Evolutionary conservation across 2,888 invertebrate species (phyloP).

Genomic region (Andrena flavipes): DNA sequence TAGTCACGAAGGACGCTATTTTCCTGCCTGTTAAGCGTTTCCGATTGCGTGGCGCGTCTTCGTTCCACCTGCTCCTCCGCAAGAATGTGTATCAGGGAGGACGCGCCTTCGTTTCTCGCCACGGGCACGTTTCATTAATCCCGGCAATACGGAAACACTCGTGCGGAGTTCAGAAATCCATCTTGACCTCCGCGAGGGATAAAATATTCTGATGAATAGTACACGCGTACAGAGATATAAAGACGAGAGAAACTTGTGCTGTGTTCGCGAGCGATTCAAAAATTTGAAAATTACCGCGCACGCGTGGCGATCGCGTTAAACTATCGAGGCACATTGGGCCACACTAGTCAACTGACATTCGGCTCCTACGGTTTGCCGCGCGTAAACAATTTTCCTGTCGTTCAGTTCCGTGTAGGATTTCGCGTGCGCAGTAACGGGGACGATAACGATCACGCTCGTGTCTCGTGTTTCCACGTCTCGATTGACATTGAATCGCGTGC

Average conservation of each 20-base stretch:
- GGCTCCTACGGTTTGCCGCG: conserved; percentile 4
- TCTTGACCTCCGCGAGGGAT: too few relatives aligned
- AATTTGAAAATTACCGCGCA: background rate
- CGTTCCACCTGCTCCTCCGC: conserved; percentile 6
- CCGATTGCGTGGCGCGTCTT: conserved; percentile 35
- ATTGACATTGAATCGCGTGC: conserved; percentile 57
- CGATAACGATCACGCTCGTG: conserved; percentile 54
- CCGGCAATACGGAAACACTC: too few relatives aligned
- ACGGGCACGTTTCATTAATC: background rate
- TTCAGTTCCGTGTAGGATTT: conserved; percentile 15
- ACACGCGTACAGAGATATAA: too few relatives aligned
- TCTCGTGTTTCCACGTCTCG: conserved; percentile 48
- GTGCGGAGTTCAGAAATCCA: too few relatives aligned
- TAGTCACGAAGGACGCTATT: conserved; percentile 31
- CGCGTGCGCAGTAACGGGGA: conserved; percentile 4
- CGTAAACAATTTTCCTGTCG: conserved; percentile 9
- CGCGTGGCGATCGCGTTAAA: background rate
- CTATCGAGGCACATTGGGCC: background rate
- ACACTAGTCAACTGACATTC: background rate
- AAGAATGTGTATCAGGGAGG: conserved; percentile 12
- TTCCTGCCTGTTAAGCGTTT: conserved; percentile 25
- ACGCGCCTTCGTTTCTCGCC: background rate
- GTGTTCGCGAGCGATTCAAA: too few relatives aligned
- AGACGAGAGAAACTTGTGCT: too few relatives aligned
- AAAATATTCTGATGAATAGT: too few relatives aligned